Evolutionary conservation across 2,888 invertebrate species (phyloP).

Genomic region (Tolmerus cingulatus): DNA sequence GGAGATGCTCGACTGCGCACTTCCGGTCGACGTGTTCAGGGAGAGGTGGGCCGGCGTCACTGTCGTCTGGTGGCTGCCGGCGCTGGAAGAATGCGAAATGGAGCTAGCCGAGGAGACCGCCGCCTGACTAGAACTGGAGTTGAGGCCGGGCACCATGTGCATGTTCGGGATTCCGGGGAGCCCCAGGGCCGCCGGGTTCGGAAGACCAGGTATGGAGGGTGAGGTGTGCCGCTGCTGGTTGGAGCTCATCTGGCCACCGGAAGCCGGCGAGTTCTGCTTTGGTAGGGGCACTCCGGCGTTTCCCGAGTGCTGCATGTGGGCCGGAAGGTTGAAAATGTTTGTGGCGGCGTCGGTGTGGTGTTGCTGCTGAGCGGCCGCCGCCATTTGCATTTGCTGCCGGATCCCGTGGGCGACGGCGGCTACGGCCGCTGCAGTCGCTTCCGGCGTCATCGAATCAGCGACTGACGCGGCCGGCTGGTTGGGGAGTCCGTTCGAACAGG

Average conservation of each 20-base stretch:
- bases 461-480: conserved; percentile 66
- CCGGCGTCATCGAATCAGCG: conserved; percentile 67
- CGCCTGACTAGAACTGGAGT: conserved; percentile 49
- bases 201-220: conserved; percentile 48
- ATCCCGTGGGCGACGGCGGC: conserved; percentile 86
- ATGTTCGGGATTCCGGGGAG: conserved; percentile 52
- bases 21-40: conserved; percentile 42
- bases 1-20: conserved; percentile 53
- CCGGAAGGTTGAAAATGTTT: conserved; percentile 62
- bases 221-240: conserved; percentile 50
- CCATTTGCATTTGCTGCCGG: conserved; percentile 80
- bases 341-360: conserved; percentile 65
- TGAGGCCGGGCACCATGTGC: conserved; percentile 51
- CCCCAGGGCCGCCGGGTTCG: conserved; percentile 54
- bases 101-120: conserved; percentile 47
- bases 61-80: conserved; percentile 47
- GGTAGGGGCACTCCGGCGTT: conserved; percentile 53
- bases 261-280: conserved; percentile 65
- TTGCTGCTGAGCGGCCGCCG: conserved; percentile 66
- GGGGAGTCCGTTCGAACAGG: conserved; percentile 68
- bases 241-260: conserved; percentile 56
- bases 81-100: conserved; percentile 46
- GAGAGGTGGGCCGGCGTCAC: conserved; percentile 48
- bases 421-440: conserved; percentile 83
- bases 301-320: conserved; percentile 54